phyloP scores from a whole-genome alignment of 2,888 invertebrate genomes.

The Dasysyrphus tricinctus region DNA sequence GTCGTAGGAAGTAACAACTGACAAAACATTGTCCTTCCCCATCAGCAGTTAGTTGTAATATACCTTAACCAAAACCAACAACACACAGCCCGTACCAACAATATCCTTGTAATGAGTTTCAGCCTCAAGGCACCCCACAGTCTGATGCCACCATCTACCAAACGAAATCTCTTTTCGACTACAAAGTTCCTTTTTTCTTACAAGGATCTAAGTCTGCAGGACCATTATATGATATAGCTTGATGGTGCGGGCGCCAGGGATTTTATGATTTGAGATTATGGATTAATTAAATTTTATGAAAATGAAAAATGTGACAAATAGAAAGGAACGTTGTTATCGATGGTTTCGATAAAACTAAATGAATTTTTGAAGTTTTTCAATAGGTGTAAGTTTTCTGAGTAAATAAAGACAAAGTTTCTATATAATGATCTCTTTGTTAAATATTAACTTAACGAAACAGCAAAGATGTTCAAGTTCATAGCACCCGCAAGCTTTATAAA shows the following conservation, averaged over 20 bases:
- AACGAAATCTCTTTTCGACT: background rate
- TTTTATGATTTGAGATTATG: conserved; percentile 60
- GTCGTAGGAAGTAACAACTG: conserved; percentile 18
- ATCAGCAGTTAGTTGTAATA: background rate
- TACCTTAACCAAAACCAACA: background rate
- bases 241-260: conserved; percentile 39
- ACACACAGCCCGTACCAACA: background rate
- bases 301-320: conserved; percentile 52
- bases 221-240: conserved; percentile 40
- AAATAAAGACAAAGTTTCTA: background rate
- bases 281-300: conserved; percentile 71
- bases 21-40: conserved; percentile 20
- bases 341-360: conserved; percentile 4
- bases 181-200: background rate
- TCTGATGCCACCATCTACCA: background rate
- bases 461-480: background rate
- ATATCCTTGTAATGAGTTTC: conserved; percentile 15
- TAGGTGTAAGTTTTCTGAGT: background rate
- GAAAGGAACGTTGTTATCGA: background rate
- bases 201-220: background rate
- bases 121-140: conserved; percentile 5
- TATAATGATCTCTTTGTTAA: background rate
- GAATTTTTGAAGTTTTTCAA: conserved; percentile 1
- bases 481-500: background rate
- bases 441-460: background rate